Base-by-base conservation (phyloP, 1,140 invertebrate genomes). In the Protaetia brevitarsis region DNA sequence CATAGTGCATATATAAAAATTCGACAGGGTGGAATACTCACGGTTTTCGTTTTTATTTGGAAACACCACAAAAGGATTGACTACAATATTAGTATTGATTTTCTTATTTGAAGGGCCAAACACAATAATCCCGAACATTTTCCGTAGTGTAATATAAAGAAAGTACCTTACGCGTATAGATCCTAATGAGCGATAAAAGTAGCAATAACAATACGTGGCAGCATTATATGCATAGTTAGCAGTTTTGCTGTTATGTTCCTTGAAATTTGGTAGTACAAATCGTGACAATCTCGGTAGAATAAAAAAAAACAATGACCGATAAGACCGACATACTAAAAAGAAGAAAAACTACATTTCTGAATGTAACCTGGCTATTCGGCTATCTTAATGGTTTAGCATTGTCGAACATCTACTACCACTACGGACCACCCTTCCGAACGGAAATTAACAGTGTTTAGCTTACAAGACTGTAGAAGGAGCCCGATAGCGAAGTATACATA, bases 321-420 rank as follows among this genome's bases (percentile, higher is more conserved):
- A 62, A 62, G 21, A 34, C 19, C 29, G 27, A 13, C 19, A 23
- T 36, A n/a, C 10, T 62, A 36, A 62, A 23, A 23, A 31, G 30
- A 27, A 27, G 26, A 56, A 31, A 65, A 65, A 59, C 19, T 60
- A 27, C 37, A 59, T 59, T 60, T 28, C 30, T 65, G 29, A 56
- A 57, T 34, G 56, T 57, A 65, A 65, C 64, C 56, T 60, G 56
- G 56, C 64, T 34, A 65, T 59, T 65, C 56, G 29, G 56, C 58
- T 65, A 65, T 65, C 64, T 65, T 65, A 65, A 65, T 65, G 58
- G 64, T 59, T 31, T 28, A 36, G 64, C 34, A 65, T 65, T 65
- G 64, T 57, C 30, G 64, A 65, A 65, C 41, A 60, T 59, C 13
- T 60, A 57, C 56, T 60, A 57, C 30, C 37, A 37, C 29, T 45